phyloP scores from a whole-genome alignment of 2,888 invertebrate species.

The Trichogramma evanescens region DNA sequence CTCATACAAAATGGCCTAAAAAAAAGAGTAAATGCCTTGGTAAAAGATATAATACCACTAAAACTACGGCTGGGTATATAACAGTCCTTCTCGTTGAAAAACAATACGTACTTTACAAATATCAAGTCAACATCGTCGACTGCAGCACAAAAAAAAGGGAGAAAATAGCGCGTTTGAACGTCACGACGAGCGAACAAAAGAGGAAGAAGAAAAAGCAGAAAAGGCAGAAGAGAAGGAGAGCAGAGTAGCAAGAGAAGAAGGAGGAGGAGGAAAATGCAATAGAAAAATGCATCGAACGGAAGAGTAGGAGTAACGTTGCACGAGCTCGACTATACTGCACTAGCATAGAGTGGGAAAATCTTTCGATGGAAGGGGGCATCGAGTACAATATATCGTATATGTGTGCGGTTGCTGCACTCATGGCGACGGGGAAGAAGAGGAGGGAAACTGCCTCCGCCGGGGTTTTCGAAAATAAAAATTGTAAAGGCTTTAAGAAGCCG shows the following conservation, averaged over 20 bases:
- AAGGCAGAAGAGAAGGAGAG: slow-evolving; percentile 3
- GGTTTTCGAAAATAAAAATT: slow-evolving; percentile 43
- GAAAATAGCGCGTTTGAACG: background rate
- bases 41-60: too few relatives aligned
- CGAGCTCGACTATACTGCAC: too few relatives aligned
- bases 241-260: background rate
- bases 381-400: background rate
- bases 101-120: too few relatives aligned
- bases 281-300: slow-evolving; percentile 7
- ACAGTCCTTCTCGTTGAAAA: too few relatives aligned
- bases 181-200: background rate
- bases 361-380: background rate
- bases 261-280: slow-evolving; percentile 1
- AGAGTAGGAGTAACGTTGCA: background rate
- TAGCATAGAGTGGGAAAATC: slow-evolving; percentile 13
- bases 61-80: too few relatives aligned
- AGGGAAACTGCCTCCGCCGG: slow-evolving; percentile 26
- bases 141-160: background rate
- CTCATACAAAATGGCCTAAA: too few relatives aligned
- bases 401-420: too few relatives aligned
- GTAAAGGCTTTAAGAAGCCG: slow-evolving; percentile 47
- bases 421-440: slow-evolving; percentile 28
- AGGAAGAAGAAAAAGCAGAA: slow-evolving; percentile 1
- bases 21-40: too few relatives aligned
- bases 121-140: too few relatives aligned